A percentile compares a stretch with the other conserved stretches of the same genome.
These are phyloP conservation scores for Dinoponera quadriceps DNA, from an alignment of 1,140 invertebrate genomes.

Conservation along the genomic window DNA sequence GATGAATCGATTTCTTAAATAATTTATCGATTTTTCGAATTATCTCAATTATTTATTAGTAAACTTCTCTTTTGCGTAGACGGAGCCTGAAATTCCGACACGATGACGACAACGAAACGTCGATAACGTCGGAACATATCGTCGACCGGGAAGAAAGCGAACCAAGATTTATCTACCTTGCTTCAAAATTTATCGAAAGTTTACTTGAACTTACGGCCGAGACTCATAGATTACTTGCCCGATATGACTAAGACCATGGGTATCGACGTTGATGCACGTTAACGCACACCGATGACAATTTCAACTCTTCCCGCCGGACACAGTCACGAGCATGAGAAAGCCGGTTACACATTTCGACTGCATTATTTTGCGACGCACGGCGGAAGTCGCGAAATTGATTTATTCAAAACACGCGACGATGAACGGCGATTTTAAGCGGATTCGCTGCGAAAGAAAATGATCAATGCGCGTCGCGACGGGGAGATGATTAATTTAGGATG, in stretches of 20 bases:
- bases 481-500: background rate
- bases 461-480: background rate
- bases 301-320: background rate
- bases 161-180: background rate
- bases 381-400: constrained; percentile 10
- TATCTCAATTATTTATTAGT: too few relatives aligned
- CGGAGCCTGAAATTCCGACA: background rate
- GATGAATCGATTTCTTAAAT: too few relatives aligned
- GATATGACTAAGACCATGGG: background rate
- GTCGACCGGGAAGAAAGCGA: background rate
- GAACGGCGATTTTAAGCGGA: background rate
- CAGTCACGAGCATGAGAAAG: background rate
- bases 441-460: background rate
- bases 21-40: too few relatives aligned
- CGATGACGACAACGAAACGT: background rate
- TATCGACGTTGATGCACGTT: background rate
- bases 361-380: background rate
- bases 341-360: background rate
- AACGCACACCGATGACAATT: too few relatives aligned
- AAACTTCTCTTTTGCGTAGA: too few relatives aligned
- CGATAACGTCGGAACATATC: background rate
- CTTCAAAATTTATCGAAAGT: background rate
- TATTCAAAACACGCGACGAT: background rate
- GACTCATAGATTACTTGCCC: background rate
- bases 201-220: background rate